phyloP scores from a whole-genome alignment of 1,140 invertebrate genomes.

The Anadara kagoshimensis region DNA sequence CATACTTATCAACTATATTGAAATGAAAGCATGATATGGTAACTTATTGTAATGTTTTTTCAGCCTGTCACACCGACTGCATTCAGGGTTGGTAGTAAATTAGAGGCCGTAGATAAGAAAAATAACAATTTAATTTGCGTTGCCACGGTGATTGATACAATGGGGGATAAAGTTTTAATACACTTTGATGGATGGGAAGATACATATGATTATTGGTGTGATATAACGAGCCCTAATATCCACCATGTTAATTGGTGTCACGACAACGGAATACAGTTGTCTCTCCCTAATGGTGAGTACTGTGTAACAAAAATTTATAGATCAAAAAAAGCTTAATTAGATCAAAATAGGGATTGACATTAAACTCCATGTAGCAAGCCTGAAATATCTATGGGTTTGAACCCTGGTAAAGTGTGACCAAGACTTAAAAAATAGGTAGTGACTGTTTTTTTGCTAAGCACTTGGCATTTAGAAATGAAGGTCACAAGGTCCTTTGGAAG shows the following conservation, averaged over 20 bases:
- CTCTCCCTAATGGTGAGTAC: constrained; percentile 84
- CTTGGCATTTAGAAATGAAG: too few species aligned
- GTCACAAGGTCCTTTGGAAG: too few species aligned
- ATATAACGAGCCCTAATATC: constrained; percentile 90
- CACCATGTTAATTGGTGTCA: constrained; percentile 95
- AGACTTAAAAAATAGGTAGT: too few species aligned
- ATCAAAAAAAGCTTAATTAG: too few species aligned
- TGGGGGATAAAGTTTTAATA: constrained; percentile 70
- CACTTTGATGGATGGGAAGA: constrained; percentile 74
- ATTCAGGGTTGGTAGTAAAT: constrained; percentile 92
- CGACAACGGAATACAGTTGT: constrained; percentile 85
- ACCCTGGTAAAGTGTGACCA: too few species aligned
- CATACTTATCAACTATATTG: too few species aligned
- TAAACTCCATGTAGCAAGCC: too few species aligned
- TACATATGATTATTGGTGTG: constrained; percentile 73
- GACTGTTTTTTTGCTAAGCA: too few species aligned
- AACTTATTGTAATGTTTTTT: constrained; percentile 1
- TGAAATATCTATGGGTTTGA: too few species aligned
- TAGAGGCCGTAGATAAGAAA: constrained; percentile 95
- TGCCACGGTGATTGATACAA: constrained; percentile 69
- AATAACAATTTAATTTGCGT: constrained; percentile 84
- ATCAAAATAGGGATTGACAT: too few species aligned
- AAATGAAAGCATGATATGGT: too few species aligned
- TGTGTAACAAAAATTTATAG: too few species aligned
- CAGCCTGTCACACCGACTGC: constrained; percentile 82